Base-by-base conservation (phyloP, 23 tunicate species). In the Phallusia fumigata region DNA sequence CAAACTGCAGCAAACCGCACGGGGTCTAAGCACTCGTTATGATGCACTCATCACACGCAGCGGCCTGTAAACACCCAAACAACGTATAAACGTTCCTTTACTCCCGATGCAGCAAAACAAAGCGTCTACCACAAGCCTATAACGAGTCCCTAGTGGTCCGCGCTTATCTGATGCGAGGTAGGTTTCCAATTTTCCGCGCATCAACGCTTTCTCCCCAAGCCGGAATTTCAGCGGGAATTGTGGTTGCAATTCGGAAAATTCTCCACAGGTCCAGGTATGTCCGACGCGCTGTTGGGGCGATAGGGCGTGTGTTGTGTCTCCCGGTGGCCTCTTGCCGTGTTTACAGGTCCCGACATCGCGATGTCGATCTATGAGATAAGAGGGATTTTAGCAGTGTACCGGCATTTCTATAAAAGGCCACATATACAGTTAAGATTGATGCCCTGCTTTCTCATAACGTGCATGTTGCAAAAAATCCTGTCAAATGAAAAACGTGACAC, bases 181-280 rank as follows among this genome's bases (percentile, higher is more conserved):
- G 28, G 69, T 58, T 16, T 58, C 69, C 69, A 58, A 58, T 58
- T 58, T 58, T 58, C 69, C 69, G 69, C 69, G 69, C 69, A 58
- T 58, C 69, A 16, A 58, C 26, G 69, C 8, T 58, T 58, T 58
- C 69, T 58, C 69, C 69, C 69, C 16, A 51, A 1, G 28, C 69
- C 28, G 69, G 28, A 58, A 21, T 58, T 58, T 58, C 69, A 21
- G 69, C 69, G 69, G 69, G 69, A 40, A 58, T 58, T 58, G 69
- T 16, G 28, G 69, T 24, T 22, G 69, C 28, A 40, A 21, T 8
- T 6, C 28, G 69, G 69, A 58, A 58, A 24, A 21, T 58, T 58
- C 69, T 58, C 69, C 69, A 58, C 26, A 58, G 26, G 69, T 8
- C 69, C 69, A 58, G 69, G 69, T 24, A 58, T 24, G 69, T 16